Conservation (phyloP, 2,797 vertebrate species). For the Falco berigora region DNA sequence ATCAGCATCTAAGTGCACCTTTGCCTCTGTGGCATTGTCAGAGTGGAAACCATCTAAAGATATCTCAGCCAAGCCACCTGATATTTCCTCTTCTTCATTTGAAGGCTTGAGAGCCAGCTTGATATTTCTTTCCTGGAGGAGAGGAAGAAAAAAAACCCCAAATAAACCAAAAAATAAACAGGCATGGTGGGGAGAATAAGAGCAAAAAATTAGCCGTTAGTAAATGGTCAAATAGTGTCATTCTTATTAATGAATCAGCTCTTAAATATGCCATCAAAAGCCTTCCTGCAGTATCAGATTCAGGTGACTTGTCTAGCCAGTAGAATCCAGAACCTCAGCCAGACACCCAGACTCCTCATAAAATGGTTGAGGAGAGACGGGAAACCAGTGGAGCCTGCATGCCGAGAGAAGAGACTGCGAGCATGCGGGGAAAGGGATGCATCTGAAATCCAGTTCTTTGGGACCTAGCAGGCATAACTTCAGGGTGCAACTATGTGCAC, state of each 20-base stretch:
- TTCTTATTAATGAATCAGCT: neutral
- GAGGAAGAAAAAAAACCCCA: neutral
- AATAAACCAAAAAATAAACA: neutral
- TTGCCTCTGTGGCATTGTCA: conserved; percentile 74
- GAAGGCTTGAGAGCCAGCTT: conserved; percentile 69
- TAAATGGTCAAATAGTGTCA: neutral
- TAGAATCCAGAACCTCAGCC: neutral
- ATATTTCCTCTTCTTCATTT: conserved; percentile 70
- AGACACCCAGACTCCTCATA: neutral
- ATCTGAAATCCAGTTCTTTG: neutral
- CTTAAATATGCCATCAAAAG: neutral
- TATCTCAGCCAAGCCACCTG: conserved; percentile 66
- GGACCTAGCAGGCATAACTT: neutral
- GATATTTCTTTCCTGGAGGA: conserved; percentile 82
- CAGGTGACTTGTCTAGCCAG: neutral
- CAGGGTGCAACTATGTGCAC: neutral
- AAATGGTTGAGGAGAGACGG: neutral
- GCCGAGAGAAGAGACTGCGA: neutral
- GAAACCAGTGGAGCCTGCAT: neutral
- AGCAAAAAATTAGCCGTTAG: neutral
- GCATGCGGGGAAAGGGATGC: neutral
- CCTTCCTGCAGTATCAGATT: neutral
- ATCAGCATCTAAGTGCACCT: conserved; percentile 81
- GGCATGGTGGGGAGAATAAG: neutral
- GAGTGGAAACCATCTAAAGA: conserved; percentile 75